Percentiles rank a stretch among this genome's conserved stretches.
Conservation (phyloP, 2,888 invertebrate genomes). For the Lissocephala sabroskyi region DNA sequence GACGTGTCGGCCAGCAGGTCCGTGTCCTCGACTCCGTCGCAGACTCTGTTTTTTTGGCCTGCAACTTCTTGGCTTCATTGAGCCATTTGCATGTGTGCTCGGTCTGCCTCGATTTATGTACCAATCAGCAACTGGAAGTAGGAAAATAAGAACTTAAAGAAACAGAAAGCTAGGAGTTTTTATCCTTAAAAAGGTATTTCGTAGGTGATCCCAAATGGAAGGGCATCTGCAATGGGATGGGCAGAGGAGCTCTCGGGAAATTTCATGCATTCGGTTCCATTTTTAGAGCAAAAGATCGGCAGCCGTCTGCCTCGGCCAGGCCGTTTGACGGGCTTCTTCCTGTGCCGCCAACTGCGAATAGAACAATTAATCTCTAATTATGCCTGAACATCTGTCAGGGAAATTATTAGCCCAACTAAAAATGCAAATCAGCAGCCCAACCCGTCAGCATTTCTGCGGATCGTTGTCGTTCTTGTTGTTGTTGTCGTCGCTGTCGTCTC, state of each 20-base stretch:
- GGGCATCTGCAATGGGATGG: too few relatives aligned
- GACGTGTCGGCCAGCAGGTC: constrained; percentile 39
- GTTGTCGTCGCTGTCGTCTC: constrained; percentile 18
- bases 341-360: constrained; percentile 54
- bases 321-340: background rate
- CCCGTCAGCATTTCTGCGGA: constrained; percentile 9
- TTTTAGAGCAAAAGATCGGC: too few relatives aligned
- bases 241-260: too few relatives aligned
- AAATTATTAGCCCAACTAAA: constrained; percentile 54
- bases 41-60: background rate
- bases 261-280: too few relatives aligned
- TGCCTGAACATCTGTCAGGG: constrained; percentile 69
- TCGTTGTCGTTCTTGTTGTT: background rate
- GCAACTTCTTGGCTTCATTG: constrained; percentile 16
- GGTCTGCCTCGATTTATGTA: too few relatives aligned
- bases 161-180: too few relatives aligned
- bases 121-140: too few relatives aligned
- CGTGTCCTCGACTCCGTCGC: constrained; percentile 11
- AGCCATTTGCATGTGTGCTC: constrained; percentile 55
- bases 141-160: too few relatives aligned
- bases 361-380: constrained; percentile 72
- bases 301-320: too few relatives aligned
- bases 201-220: too few relatives aligned
- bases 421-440: constrained; percentile 45
- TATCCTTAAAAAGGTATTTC: too few relatives aligned